phyloP scores from a whole-genome alignment of 2,113 vertebrate species.

The Beaufortia kweichowensis region DNA sequence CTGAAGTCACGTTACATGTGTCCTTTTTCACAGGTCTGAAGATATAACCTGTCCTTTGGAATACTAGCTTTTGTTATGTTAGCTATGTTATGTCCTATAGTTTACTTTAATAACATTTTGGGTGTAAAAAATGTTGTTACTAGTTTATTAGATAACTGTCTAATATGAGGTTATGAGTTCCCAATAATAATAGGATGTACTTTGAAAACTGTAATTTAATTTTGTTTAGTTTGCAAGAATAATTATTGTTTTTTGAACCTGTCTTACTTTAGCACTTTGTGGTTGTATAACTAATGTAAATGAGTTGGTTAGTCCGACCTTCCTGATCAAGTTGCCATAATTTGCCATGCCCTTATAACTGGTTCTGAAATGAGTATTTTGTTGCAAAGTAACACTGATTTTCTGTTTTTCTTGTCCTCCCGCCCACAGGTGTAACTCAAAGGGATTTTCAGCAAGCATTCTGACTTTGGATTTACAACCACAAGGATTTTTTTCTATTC shows the following conservation, averaged over 20 bases:
- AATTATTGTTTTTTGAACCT: not conserved
- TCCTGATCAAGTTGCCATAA: conserved; percentile 6
- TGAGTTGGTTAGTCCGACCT: not conserved
- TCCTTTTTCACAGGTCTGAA: not conserved
- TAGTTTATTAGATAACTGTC: not conserved
- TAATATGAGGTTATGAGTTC: not conserved
- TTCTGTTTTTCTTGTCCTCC: conserved; percentile 38
- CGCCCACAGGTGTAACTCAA: conserved; percentile 22
- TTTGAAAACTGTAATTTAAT: not conserved
- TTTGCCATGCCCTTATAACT: not conserved
- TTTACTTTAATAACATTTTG: not conserved
- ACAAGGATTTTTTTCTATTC: conserved; percentile 22
- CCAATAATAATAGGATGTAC: not conserved
- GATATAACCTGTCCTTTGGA: not conserved
- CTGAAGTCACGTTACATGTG: not conserved
- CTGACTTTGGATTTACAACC: conserved; percentile 47
- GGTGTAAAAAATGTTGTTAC: not conserved
- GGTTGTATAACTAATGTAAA: not conserved
- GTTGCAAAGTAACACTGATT: conserved; percentile 27
- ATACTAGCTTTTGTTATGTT: not conserved
- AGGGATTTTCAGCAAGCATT: conserved; percentile 39
- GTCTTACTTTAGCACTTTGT: not conserved
- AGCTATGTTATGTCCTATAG: not conserved
- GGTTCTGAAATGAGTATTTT: conserved; percentile 9
- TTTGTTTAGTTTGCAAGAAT: not conserved